Evolutionary conservation across 2,113 vertebrate species (phyloP).

Genomic region (Elaphurus davidianus): DNA sequence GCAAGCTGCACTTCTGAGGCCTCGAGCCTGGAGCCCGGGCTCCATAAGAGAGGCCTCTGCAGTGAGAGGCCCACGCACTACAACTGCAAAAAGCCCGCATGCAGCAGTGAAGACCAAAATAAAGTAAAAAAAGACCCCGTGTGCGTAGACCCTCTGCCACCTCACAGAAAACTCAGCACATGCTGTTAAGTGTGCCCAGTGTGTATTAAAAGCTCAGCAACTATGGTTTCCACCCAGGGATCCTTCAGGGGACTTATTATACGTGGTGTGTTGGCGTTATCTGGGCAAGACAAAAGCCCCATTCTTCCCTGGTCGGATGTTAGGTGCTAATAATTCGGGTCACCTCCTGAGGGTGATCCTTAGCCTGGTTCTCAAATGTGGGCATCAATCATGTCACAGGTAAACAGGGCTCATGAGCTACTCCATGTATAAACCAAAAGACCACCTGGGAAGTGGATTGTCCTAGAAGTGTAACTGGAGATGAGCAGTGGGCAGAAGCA

Average conservation of each 20-base stretch:
- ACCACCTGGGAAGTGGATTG: neutral
- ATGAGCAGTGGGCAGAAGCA: accelerated
- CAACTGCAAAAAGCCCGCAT: neutral
- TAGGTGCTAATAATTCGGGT: neutral
- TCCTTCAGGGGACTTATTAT: neutral
- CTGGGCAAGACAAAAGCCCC: neutral
- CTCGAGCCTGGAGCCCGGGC: neutral
- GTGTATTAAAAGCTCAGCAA: neutral
- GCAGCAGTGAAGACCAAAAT: neutral
- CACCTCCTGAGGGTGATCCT: neutral
- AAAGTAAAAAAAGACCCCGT: accelerated
- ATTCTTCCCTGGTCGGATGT: neutral
- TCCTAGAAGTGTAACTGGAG: neutral
- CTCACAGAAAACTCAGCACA: neutral
- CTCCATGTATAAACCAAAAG: neutral
- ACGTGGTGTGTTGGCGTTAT: neutral
- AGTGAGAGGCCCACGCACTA: accelerated
- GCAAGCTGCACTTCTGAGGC: neutral
- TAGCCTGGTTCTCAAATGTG: neutral
- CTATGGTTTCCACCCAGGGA: neutral
- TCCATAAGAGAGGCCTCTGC: neutral
- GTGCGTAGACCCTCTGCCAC: neutral
- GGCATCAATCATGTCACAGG: neutral
- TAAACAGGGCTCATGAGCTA: neutral
- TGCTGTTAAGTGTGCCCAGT: no score